A percentile compares a stretch with the other conserved stretches of the same genome.
These are phyloP conservation scores for Hemicrepidius hirtus DNA, from an alignment of 2,888 invertebrate species.

Conservation along the genomic window DNA sequence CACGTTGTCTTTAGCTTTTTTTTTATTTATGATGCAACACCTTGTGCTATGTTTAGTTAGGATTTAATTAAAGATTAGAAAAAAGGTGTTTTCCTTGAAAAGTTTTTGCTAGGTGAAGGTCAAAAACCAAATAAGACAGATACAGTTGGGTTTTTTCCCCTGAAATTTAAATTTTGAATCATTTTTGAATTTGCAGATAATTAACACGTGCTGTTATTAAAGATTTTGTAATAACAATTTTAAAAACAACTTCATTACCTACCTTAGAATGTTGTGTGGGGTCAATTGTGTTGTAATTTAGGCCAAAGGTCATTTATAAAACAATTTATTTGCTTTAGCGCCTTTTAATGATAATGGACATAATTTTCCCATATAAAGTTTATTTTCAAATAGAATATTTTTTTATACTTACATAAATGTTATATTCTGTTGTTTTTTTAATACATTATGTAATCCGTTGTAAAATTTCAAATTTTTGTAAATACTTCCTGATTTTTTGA, in stretches of 20 bases:
- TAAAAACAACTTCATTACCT: slow-evolving; percentile 16
- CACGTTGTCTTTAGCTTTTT: not conserved
- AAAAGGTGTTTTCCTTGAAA: not conserved
- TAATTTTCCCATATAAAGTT: not conserved
- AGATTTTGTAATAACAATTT: too few relatives aligned
- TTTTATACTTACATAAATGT: slow-evolving; percentile 5
- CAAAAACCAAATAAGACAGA: slow-evolving; percentile 10
- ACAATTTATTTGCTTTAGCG: slow-evolving; percentile 11
- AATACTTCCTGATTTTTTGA: slow-evolving; percentile 1
- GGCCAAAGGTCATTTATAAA: slow-evolving; percentile 12
- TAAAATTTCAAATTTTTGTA: not conserved
- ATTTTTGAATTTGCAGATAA: not conserved
- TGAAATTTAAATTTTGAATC: not conserved
- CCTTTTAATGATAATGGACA: not conserved
- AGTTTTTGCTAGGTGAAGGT: slow-evolving; percentile 13
- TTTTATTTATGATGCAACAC: not conserved
- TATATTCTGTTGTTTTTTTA: slow-evolving; percentile 1
- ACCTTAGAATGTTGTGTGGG: not conserved
- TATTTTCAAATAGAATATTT: not conserved
- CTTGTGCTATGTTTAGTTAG: not conserved
- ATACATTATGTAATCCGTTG: not conserved
- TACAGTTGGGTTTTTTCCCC: too few relatives aligned
- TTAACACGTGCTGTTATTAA: not conserved
- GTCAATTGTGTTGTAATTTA: slow-evolving; percentile 8
- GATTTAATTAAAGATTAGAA: not conserved